These are phyloP conservation scores for Cactoblastis cactorum DNA, from an alignment of 2,888 invertebrate genomes.

Conservation along the genomic window DNA sequence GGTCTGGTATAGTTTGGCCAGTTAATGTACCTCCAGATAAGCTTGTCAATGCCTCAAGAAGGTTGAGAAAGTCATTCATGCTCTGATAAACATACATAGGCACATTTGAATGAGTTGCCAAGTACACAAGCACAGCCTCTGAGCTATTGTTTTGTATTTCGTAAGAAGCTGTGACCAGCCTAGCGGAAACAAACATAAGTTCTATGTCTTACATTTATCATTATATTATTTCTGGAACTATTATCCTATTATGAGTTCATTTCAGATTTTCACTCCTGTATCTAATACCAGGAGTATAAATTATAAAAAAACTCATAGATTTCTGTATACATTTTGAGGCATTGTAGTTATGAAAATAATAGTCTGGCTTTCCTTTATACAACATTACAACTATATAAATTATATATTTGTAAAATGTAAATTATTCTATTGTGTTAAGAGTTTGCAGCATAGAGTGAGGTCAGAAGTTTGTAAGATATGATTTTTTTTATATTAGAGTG, in stretches of 20 bases:
- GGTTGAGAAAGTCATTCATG: slow-evolving; percentile 77
- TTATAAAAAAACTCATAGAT: no score
- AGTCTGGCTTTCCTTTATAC: no score
- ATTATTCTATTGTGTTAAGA: no score
- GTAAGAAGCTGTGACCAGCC: slow-evolving; percentile 54
- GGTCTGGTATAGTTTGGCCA: background rate
- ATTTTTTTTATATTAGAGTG: no score
- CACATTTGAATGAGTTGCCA: slow-evolving; percentile 62
- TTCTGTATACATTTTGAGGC: no score
- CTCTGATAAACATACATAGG: slow-evolving; percentile 70
- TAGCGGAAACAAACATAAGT: slow-evolving; percentile 47
- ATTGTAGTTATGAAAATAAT: no score
- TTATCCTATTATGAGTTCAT: background rate
- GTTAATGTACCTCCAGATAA: background rate
- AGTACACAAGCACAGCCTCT: slow-evolving; percentile 65
- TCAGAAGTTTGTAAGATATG: no score
- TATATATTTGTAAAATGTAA: no score
- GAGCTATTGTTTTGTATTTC: slow-evolving; percentile 67
- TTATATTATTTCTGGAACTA: background rate
- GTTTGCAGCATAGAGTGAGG: no score
- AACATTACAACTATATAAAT: no score
- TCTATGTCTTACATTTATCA: slow-evolving; percentile 14
- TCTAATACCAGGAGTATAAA: no score
- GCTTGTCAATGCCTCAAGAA: slow-evolving; percentile 35
- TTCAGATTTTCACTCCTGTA: no score